Conservation (phyloP, 1,140 invertebrate genomes). For the Leptopilina boulardi region DNA sequence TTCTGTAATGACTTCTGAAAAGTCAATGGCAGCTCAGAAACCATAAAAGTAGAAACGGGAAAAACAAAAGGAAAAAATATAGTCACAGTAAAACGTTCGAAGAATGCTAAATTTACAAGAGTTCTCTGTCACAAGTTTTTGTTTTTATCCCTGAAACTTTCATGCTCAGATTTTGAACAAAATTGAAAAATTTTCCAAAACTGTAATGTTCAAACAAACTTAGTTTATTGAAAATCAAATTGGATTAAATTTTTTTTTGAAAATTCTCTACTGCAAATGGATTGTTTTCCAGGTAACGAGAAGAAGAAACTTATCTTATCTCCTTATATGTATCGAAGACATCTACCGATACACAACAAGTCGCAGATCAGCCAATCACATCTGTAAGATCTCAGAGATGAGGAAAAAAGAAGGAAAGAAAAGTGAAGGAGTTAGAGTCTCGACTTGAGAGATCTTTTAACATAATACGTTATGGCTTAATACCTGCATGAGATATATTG, state of each 20-base stretch:
- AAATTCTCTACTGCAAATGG: neutral
- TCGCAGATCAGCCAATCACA: neutral
- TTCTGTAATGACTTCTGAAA: neutral
- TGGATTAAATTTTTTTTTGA: too few species aligned
- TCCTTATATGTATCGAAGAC: slow-evolving; percentile 2
- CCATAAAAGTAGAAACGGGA: neutral
- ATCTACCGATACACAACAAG: neutral
- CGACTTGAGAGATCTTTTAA: neutral
- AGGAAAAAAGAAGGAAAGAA: neutral
- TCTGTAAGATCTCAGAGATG: neutral
- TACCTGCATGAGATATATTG: neutral
- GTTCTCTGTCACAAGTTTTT: neutral
- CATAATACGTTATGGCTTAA: neutral
- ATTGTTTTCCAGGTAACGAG: neutral
- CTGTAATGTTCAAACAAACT: too few species aligned
- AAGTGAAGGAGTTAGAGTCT: neutral
- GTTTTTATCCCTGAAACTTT: neutral
- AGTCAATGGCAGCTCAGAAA: slow-evolving; percentile 1
- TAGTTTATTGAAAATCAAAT: too few species aligned
- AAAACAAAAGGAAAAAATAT: slow-evolving; percentile 24
- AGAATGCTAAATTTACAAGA: slow-evolving; percentile 12
- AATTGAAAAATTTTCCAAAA: neutral
- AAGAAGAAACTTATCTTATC: neutral
- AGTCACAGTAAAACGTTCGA: neutral
- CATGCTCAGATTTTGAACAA: neutral